Evolutionary conservation across 2,797 vertebrate genomes (phyloP), one percentile per base, ranked within the genome.

Genomic region (Cyclura pinguis): DNA sequence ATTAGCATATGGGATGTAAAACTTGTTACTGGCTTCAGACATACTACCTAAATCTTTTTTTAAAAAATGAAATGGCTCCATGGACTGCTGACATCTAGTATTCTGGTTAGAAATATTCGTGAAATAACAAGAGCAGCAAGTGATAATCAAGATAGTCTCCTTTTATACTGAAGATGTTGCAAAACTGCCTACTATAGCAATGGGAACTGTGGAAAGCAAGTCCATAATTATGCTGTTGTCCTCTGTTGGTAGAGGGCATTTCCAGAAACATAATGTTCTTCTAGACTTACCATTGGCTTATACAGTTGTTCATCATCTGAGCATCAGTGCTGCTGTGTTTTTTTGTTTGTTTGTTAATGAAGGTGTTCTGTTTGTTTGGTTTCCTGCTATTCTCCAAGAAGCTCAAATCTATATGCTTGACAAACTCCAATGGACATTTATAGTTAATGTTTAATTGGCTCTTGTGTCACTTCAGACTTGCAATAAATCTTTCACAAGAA

Each of bases 401-500:
- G 22, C 42, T 77, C 69, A 81, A 69, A 24, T 0, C 35, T 87
- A 32, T 81, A 9, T 35, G 32, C 29, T 55, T 87, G 57, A 69
- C 83, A 42, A 16, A 42, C 55, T 72, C 50, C 59, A 8, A 6
- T 57, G 16, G 35, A 2, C 78, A 18, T 6, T 86, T 84, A 13
- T 67, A 88, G 77, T 1, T 84, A 69, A 73, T 87, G n/a, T 90
- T 92, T 95, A 77, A 88, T 73, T 64, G 90, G 83, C 0, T 86
- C 0, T 86, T 1, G 84, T 95, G 8, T 88, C 42, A 7, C 93
- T 95, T 89, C 96, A 99, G 99, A 98, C 99, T 95, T 99, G 99
- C 95, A 98, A 98, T 95, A 99, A 99, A 95, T 98, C 98, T 77
- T 99, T 99, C 96, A 99, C 98, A 82, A 98, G 99, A 88, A 98